phyloP scores from a whole-genome alignment of 2,888 invertebrate genomes.

The Parapristionchus giblindavisi region DNA sequence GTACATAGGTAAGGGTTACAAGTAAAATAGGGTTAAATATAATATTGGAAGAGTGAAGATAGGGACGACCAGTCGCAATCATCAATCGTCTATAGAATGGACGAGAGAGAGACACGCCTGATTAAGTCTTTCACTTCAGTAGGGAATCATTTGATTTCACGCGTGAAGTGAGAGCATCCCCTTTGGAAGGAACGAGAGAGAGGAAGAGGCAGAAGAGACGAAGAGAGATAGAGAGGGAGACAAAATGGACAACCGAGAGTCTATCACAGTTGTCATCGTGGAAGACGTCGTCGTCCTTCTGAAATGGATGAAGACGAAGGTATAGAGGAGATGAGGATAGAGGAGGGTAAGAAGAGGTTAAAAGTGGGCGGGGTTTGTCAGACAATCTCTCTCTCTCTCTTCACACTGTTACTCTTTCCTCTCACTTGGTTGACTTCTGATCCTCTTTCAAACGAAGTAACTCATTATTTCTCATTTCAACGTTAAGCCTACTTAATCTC shows the following conservation, averaged over 20 bases:
- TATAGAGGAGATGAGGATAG: neutral
- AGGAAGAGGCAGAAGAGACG: neutral
- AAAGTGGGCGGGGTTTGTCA: neutral
- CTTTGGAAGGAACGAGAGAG: slow-evolving; percentile 28
- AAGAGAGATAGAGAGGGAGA: neutral
- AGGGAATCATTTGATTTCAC: slow-evolving; percentile 50
- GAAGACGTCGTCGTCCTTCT: neutral
- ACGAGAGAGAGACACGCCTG: slow-evolving; percentile 42
- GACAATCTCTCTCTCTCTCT: neutral
- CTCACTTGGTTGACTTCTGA: neutral
- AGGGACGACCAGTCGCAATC: slow-evolving; percentile 13
- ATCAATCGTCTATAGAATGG: too few relatives aligned
- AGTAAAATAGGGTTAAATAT: too few relatives aligned
- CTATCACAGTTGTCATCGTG: too few relatives aligned
- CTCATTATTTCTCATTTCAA: too few relatives aligned
- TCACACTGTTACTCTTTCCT: neutral
- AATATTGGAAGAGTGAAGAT: slow-evolving; percentile 13
- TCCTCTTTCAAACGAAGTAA: too few relatives aligned
- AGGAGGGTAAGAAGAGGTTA: neutral
- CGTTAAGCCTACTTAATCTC: too few relatives aligned
- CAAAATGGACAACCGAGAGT: neutral
- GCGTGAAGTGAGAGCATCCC: slow-evolving; percentile 43
- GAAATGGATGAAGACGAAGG: neutral
- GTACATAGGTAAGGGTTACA: too few relatives aligned
- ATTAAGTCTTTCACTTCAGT: slow-evolving; percentile 51